A percentile compares a stretch with the other conserved stretches of the same genome.
These are phyloP conservation scores for Galaxias olidus DNA, from an alignment of 2,797 vertebrate genomes.

Conservation along the genomic window DNA sequence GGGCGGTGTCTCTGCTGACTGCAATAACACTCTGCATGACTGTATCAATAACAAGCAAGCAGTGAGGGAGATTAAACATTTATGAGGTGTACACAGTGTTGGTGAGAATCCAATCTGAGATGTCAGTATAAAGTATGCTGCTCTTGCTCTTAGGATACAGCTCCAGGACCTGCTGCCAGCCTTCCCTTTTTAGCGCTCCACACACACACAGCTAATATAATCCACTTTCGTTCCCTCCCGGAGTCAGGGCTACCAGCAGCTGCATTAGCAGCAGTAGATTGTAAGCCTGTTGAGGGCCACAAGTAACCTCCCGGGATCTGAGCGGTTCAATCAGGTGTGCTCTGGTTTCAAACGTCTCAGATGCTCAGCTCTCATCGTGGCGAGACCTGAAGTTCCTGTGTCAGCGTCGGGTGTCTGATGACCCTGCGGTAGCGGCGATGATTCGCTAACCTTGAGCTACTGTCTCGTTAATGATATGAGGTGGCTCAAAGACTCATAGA, in stretches of 20 bases:
- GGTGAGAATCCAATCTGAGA: constrained; percentile 69
- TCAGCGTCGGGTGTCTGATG: constrained; percentile 30
- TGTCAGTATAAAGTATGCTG: constrained; percentile 67
- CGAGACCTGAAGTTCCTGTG: neutral
- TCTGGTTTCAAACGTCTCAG: constrained; percentile 52
- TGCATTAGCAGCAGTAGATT: constrained; percentile 54
- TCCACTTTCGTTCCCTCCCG: constrained; percentile 41
- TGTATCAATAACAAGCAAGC: constrained; percentile 69
- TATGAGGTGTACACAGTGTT: constrained; percentile 69
- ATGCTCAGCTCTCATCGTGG: constrained; percentile 29
- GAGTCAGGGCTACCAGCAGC: constrained; percentile 55
- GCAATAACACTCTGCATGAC: constrained; percentile 58
- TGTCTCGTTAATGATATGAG: neutral
- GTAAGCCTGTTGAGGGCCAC: constrained; percentile 53
- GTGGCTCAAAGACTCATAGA: too few species aligned
- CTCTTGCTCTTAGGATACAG: neutral
- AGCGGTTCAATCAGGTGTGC: constrained; percentile 52
- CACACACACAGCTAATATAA: constrained; percentile 56
- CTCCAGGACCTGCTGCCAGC: constrained; percentile 58
- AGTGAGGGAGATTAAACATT: constrained; percentile 74
- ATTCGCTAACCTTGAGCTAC: neutral
- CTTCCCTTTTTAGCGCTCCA: constrained; percentile 53
- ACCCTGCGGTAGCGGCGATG: constrained; percentile 16
- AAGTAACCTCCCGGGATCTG: constrained; percentile 54
- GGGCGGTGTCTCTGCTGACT: constrained; percentile 49